These are phyloP conservation scores for Saccostrea cuccullata DNA, from an alignment of 1,140 invertebrate genomes.

Conservation along the genomic window DNA sequence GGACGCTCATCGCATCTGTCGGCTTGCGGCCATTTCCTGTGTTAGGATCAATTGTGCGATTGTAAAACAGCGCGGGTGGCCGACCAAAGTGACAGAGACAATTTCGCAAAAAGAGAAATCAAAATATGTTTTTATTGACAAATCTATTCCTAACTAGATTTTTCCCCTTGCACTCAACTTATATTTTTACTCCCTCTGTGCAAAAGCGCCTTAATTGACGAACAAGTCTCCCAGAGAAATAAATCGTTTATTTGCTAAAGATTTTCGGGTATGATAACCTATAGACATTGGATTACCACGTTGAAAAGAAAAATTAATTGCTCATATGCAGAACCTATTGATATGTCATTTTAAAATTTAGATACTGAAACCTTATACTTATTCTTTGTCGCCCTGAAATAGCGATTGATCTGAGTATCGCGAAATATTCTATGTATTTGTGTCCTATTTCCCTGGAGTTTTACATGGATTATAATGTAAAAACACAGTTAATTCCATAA, in stretches of 20 bases:
- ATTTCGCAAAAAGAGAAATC: not conserved
- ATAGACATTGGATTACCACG: not conserved
- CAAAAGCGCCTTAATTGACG: not conserved
- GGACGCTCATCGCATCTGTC: conserved; percentile 3
- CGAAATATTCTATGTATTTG: too few species aligned
- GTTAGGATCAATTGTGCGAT: not conserved
- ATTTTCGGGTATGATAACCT: not conserved
- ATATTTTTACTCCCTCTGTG: not conserved
- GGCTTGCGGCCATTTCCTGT: not conserved
- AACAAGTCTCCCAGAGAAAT: not conserved
- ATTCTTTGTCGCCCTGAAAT: not conserved
- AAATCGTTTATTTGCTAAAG: not conserved
- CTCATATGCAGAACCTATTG: conserved; percentile 1
- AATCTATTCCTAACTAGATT: not conserved
- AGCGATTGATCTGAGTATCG: not conserved
- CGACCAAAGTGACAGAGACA: conserved; percentile 7
- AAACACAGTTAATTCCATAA: too few species aligned
- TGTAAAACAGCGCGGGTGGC: not conserved
- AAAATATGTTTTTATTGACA: conserved; percentile 10
- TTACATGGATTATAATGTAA: too few species aligned
- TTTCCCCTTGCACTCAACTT: not conserved
- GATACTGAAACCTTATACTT: not conserved
- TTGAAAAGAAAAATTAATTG: conserved; percentile 2
- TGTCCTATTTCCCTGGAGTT: too few species aligned
- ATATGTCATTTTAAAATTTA: conserved; percentile 1